These are phyloP conservation scores for Erannis defoliaria DNA, from an alignment of 2,888 invertebrate species.

Conservation along the genomic window DNA sequence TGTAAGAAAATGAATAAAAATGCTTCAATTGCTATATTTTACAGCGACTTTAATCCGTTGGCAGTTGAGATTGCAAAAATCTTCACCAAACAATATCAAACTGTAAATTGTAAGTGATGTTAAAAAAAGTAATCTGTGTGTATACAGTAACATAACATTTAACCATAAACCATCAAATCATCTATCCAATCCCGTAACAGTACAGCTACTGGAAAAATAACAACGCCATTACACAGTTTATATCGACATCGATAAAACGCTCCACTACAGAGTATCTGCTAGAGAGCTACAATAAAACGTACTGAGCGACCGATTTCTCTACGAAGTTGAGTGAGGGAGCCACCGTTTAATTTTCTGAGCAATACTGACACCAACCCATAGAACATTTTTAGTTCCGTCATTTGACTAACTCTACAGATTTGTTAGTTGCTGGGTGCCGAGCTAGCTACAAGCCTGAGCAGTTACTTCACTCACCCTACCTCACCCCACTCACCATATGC, in stretches of 20 bases:
- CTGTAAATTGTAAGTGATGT: too few species aligned
- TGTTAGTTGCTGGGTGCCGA: constrained; percentile 56
- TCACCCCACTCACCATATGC: constrained; percentile 70
- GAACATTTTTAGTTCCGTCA: not conserved
- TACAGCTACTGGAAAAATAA: constrained; percentile 66
- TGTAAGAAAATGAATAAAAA: too few species aligned
- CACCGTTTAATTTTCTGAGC: not conserved
- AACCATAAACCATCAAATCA: constrained; percentile 62
- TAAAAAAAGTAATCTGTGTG: constrained; percentile 42
- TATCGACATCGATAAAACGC: constrained; percentile 80
- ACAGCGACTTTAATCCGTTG: too few species aligned
- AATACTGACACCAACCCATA: not conserved
- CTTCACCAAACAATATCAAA: too few species aligned
- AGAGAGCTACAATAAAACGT: constrained; percentile 85
- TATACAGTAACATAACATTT: constrained; percentile 55
- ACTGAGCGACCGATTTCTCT: constrained; percentile 71
- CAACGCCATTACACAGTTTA: constrained; percentile 67
- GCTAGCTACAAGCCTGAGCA: constrained; percentile 84
- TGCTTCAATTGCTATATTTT: too few species aligned
- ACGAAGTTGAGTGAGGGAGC: not conserved
- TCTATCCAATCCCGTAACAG: constrained; percentile 61
- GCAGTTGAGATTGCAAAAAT: too few species aligned
- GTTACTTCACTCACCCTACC: constrained; percentile 72
- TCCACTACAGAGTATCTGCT: constrained; percentile 75
- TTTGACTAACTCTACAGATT: not conserved